A percentile compares a stretch with the other conserved stretches of the same genome.
phyloP scores from a whole-genome alignment of 2,797 vertebrate genomes.

The Hypotaenidia philippensis region DNA sequence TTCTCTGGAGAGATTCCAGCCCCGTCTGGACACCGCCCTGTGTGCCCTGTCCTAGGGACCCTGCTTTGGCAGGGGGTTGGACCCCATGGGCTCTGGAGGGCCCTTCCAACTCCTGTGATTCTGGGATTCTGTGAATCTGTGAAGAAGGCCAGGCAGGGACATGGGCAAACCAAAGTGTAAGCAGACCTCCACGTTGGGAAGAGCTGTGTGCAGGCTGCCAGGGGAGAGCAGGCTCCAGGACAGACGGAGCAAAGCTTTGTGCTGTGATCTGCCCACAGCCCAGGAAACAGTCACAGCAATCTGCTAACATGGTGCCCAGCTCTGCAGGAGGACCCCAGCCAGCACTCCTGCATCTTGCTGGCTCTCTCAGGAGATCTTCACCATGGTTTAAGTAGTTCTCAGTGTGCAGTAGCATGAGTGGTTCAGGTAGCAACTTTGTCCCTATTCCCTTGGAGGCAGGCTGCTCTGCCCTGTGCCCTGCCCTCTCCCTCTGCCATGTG shows the following conservation, averaged over 20 bases:
- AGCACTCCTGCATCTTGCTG: neutral
- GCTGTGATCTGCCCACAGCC: neutral
- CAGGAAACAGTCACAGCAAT: neutral
- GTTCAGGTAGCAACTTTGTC: neutral
- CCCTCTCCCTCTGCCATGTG: neutral
- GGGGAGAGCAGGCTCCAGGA: neutral
- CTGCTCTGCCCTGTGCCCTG: neutral
- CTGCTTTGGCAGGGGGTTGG: no score
- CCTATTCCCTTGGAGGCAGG: neutral
- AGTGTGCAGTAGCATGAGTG: neutral
- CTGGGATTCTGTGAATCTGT: no score
- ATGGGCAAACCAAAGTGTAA: neutral
- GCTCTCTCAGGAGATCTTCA: neutral
- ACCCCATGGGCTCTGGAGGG: no score
- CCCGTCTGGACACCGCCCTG: no score
- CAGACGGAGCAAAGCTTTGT: neutral
- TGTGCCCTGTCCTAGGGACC: no score
- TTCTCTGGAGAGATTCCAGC: no score
- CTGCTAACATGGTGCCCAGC: neutral
- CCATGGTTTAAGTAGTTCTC: neutral
- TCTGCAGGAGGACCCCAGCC: neutral
- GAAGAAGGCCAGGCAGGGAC: neutral
- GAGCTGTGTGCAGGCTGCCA: accelerated
- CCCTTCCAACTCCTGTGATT: no score
- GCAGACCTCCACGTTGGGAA: neutral